phyloP scores from a whole-genome alignment of 2,797 vertebrate species.

The Limnodromus scolopaceus region DNA sequence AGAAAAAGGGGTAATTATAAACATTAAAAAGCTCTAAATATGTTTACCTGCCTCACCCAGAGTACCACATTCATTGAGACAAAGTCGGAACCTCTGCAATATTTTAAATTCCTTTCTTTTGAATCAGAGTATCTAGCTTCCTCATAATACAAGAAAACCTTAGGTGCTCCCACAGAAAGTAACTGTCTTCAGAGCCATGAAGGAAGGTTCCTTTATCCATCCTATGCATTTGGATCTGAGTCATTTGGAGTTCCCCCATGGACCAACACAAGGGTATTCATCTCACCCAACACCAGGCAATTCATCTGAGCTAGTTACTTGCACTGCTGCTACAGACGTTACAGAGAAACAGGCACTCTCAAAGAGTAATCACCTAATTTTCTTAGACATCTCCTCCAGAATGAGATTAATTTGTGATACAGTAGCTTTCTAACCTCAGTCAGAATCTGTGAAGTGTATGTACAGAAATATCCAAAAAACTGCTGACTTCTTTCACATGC shows the following conservation, averaged over 20 bases:
- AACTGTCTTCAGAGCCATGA: neutral
- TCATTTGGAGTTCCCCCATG: accelerated
- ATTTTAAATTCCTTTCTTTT: neutral
- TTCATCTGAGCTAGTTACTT: neutral
- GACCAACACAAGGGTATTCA: neutral
- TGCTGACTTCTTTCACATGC: constrained; percentile 31
- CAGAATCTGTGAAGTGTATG: neutral
- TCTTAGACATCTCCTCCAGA: constrained; percentile 7
- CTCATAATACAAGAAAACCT: neutral
- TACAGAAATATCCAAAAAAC: neutral
- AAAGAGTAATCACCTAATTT: constrained; percentile 37
- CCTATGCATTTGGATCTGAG: neutral
- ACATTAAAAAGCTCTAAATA: accelerated
- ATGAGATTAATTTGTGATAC: constrained; percentile 48
- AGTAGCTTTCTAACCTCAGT: constrained; percentile 31
- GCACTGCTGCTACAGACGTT: neutral
- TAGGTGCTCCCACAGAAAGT: neutral
- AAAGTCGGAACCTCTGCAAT: neutral
- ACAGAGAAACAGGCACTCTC: neutral
- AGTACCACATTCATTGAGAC: accelerated
- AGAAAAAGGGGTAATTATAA: neutral
- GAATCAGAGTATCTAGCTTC: neutral
- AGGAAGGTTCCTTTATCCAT: neutral
- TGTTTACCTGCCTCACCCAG: neutral
- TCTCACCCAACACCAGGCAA: neutral